Evolutionary conservation across 1,140 invertebrate species (phyloP).

Genomic region (Heliconius hewitsoni): DNA sequence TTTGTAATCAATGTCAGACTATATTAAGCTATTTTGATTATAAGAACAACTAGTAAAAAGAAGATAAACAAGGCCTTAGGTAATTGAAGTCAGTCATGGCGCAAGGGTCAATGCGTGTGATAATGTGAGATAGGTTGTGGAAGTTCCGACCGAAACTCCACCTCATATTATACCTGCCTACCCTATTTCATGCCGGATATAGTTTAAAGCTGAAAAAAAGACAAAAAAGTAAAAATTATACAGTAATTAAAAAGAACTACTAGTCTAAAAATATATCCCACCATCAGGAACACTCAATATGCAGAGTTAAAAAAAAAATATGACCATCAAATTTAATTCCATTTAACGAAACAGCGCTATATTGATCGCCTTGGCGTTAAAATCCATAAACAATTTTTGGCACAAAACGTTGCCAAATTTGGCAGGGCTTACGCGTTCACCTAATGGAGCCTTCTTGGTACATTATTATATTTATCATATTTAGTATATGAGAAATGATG

Average conservation of each 20-base stretch:
- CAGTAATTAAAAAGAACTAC: background rate
- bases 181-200: no score
- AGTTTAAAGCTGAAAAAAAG: background rate
- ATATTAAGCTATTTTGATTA: no score
- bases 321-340: constrained; percentile 27
- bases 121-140: no score
- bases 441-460: constrained; percentile 32
- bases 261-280: background rate
- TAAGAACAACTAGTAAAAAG: no score
- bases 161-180: no score
- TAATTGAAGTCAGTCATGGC: no score
- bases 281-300: background rate
- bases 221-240: background rate
- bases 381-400: constrained; percentile 40
- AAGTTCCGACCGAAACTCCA: no score
- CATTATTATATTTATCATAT: constrained; percentile 15
- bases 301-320: constrained; percentile 8
- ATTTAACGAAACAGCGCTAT: constrained; percentile 32
- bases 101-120: no score
- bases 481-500: constrained; percentile 30
- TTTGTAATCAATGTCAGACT: no score
- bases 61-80: no score
- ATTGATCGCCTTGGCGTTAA: constrained; percentile 27
- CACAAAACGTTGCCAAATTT: constrained; percentile 35
- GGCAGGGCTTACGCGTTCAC: constrained; percentile 30